A percentile compares a stretch with the other conserved stretches of the same genome.
These are phyloP conservation scores for Mustela lutreola DNA, from an alignment of 2,113 vertebrate genomes.

Conservation along the genomic window DNA sequence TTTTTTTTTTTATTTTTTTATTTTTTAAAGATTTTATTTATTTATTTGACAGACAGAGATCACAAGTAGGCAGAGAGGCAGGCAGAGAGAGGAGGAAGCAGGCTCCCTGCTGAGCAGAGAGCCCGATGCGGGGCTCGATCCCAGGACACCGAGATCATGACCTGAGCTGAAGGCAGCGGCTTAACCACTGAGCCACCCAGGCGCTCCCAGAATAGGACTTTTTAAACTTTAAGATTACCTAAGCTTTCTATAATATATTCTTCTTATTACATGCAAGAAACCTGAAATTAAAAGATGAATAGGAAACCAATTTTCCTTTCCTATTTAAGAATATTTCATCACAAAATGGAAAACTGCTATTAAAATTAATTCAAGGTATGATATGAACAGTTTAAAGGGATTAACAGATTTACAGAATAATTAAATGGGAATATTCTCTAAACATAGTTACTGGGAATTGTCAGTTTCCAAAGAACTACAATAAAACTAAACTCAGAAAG, in stretches of 20 bases:
- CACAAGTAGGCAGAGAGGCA: too few relatives aligned
- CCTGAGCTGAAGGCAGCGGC: too few relatives aligned
- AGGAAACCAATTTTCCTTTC: background rate
- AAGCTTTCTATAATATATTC: slow-evolving; percentile 10
- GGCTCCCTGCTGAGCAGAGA: too few relatives aligned
- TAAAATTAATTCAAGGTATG: background rate
- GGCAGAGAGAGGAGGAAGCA: too few relatives aligned
- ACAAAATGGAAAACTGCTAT: slow-evolving; percentile 34
- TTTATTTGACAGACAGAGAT: too few relatives aligned
- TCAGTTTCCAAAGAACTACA: background rate
- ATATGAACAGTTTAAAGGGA: background rate
- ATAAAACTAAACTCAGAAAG: background rate
- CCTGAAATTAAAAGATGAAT: slow-evolving; percentile 24
- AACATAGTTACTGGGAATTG: background rate
- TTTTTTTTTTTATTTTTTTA: too few relatives aligned
- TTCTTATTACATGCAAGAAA: slow-evolving; percentile 21
- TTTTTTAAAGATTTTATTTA: too few relatives aligned
- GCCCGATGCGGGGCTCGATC: too few relatives aligned
- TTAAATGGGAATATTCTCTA: background rate
- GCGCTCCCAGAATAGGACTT: background rate
- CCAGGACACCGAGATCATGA: too few relatives aligned
- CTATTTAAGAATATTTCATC: slow-evolving; percentile 33
- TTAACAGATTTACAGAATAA: background rate
- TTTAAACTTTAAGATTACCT: background rate
- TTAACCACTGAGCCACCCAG: too few relatives aligned